These are phyloP conservation scores for Neotragus pygmaeus DNA, from an alignment of 2,113 vertebrate genomes.

Conservation along the genomic window DNA sequence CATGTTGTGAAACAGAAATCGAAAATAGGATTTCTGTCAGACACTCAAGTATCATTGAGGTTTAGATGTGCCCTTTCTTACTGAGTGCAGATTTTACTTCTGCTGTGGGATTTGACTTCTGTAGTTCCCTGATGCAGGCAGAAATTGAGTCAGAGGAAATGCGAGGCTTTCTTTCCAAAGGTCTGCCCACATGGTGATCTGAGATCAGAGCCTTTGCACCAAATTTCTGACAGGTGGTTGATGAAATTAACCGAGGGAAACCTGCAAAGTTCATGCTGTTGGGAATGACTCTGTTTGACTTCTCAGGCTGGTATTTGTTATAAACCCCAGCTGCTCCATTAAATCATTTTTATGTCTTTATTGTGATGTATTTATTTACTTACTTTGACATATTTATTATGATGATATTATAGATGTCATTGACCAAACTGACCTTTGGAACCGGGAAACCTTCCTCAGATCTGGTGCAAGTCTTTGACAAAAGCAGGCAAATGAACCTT, in stretches of 20 bases:
- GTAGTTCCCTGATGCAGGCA: neutral
- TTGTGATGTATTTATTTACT: neutral
- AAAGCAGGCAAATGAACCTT: neutral
- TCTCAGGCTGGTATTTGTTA: neutral
- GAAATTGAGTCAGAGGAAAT: neutral
- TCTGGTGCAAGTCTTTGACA: neutral
- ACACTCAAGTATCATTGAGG: neutral
- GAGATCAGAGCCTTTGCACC: accelerated
- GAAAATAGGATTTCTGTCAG: neutral
- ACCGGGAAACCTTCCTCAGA: neutral
- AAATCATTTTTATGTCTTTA: neutral
- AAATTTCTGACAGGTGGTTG: neutral
- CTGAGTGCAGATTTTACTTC: neutral
- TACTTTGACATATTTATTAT: neutral
- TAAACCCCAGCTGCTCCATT: neutral
- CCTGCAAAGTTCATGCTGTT: neutral
- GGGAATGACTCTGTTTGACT: neutral
- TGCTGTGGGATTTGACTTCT: neutral
- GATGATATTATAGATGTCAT: too few species aligned
- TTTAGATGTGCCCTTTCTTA: neutral
- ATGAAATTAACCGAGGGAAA: neutral
- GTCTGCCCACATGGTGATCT: neutral
- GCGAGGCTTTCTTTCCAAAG: neutral
- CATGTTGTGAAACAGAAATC: neutral
- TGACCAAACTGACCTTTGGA: neutral